phyloP scores from a whole-genome alignment of 2,797 vertebrate species.

The Enteromius treurensis region DNA sequence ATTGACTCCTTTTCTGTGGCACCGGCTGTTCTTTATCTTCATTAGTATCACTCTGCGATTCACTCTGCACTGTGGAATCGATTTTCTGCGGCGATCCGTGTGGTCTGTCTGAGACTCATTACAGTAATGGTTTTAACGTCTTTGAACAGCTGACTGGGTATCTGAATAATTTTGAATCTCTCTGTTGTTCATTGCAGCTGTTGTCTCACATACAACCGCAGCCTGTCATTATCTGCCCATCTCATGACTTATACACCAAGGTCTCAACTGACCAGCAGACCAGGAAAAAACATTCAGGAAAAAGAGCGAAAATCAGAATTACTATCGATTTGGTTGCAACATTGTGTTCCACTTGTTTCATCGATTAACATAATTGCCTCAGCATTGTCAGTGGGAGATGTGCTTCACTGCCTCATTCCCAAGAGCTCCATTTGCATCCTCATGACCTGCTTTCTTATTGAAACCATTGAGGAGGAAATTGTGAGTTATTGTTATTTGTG shows the following conservation, averaged over 20 bases:
- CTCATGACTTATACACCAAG: constrained; percentile 13
- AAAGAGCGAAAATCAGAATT: background rate
- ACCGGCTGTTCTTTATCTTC: constrained; percentile 35
- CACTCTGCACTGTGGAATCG: constrained; percentile 24
- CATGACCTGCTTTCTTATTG: constrained; percentile 4
- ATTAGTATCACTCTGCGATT: constrained; percentile 38
- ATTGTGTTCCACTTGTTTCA: constrained; percentile 35
- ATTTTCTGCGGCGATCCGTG: constrained; percentile 19
- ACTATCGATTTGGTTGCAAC: constrained; percentile 37
- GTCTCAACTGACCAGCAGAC: background rate
- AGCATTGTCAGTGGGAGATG: constrained; percentile 8
- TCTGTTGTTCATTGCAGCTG: constrained; percentile 13
- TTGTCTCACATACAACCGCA: background rate
- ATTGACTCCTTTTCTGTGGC: constrained; percentile 16
- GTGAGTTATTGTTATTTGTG: constrained; percentile 19
- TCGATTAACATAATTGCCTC: constrained; percentile 36
- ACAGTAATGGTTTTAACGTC: constrained; percentile 12
- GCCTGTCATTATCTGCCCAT: constrained; percentile 12
- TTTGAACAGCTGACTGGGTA: background rate
- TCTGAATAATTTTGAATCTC: constrained; percentile 24
- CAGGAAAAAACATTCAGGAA: background rate
- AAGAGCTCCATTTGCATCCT: constrained; percentile 18
- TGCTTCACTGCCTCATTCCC: constrained; percentile 24
- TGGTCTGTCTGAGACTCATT: constrained; percentile 13
- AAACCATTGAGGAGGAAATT: background rate